Conservation (phyloP, 2,888 invertebrate genomes). For the Meandrusa payeni region DNA sequence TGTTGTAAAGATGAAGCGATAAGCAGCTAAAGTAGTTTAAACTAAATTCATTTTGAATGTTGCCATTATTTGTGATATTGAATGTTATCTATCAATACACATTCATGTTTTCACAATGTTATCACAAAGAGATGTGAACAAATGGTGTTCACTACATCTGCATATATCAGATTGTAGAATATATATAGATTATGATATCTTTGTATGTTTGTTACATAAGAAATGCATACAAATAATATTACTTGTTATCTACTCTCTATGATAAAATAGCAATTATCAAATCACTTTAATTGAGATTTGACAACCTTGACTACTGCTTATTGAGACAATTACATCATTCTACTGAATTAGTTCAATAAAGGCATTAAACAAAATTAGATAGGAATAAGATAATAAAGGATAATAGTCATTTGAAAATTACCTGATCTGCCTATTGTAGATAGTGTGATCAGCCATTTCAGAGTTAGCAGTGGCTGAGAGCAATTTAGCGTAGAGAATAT, state of each 20-base stretch:
- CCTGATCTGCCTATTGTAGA: slow-evolving; percentile 86
- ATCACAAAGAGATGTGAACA: slow-evolving; percentile 11
- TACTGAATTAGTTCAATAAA: too few species aligned
- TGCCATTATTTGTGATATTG: slow-evolving; percentile 2
- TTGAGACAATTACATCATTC: too few species aligned
- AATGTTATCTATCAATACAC: slow-evolving; percentile 1
- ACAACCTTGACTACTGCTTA: too few species aligned
- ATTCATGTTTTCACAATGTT: slow-evolving; percentile 7
- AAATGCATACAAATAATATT: slow-evolving; percentile 1
- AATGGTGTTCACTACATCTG: background rate
- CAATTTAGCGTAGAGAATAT: slow-evolving; percentile 63
- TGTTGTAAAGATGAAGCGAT: slow-evolving; percentile 6
- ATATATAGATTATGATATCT: slow-evolving; percentile 1
- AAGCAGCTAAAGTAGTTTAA: slow-evolving; percentile 1
- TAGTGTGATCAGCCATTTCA: slow-evolving; percentile 67
- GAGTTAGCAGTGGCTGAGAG: slow-evolving; percentile 68
- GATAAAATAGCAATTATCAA: too few species aligned
- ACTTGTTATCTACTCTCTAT: too few species aligned
- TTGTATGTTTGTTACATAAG: slow-evolving; percentile 1
- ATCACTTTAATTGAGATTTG: too few species aligned
- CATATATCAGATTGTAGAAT: slow-evolving; percentile 5
- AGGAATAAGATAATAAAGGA: slow-evolving; percentile 1
- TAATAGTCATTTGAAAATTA: slow-evolving; percentile 42
- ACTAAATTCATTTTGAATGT: slow-evolving; percentile 6
- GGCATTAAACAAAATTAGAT: slow-evolving; percentile 2